Evolutionary conservation across 2,888 invertebrate genomes (phyloP).

Genomic region (Drosophila acutilabella): DNA sequence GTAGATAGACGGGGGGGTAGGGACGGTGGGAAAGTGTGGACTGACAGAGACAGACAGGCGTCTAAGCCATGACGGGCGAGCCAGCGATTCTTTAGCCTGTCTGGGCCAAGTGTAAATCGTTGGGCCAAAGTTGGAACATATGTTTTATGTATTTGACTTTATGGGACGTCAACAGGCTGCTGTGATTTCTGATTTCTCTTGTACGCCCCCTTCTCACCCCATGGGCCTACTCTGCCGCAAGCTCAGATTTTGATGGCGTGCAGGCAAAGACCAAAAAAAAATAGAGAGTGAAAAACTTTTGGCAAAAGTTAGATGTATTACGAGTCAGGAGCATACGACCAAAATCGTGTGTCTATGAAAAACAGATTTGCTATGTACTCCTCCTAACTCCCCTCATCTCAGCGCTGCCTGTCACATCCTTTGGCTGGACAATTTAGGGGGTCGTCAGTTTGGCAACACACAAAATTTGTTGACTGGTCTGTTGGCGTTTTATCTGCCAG

Average conservation of each 20-base stretch:
- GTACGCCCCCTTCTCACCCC: background rate
- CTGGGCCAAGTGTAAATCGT: conserved; percentile 56
- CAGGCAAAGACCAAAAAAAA: conserved; percentile 13
- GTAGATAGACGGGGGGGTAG: conserved; percentile 10
- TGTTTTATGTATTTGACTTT: conserved; percentile 61
- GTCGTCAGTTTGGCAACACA: conserved; percentile 18
- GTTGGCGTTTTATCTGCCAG: conserved; percentile 27
- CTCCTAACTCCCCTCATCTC: background rate
- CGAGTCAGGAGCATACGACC: conserved; percentile 6
- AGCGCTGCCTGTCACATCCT: background rate
- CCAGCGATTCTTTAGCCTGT: conserved; percentile 32
- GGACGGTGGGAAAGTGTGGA: conserved; percentile 10
- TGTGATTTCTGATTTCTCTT: background rate
- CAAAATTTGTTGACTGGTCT: conserved; percentile 22
- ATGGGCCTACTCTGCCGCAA: conserved; percentile 1
- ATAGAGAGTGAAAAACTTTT: conserved; percentile 18
- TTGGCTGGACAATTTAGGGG: conserved; percentile 22
- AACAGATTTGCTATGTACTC: conserved; percentile 13
- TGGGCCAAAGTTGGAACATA: conserved; percentile 55
- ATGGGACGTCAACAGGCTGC: conserved; percentile 54
- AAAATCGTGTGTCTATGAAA: conserved; percentile 22
- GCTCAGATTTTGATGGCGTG: conserved; percentile 39
- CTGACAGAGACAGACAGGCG: background rate
- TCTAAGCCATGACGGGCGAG: conserved; percentile 42
- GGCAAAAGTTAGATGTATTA: conserved; percentile 23